Evolutionary conservation across 1,140 invertebrate genomes (phyloP).

Genomic region (Anastrepha ludens): DNA sequence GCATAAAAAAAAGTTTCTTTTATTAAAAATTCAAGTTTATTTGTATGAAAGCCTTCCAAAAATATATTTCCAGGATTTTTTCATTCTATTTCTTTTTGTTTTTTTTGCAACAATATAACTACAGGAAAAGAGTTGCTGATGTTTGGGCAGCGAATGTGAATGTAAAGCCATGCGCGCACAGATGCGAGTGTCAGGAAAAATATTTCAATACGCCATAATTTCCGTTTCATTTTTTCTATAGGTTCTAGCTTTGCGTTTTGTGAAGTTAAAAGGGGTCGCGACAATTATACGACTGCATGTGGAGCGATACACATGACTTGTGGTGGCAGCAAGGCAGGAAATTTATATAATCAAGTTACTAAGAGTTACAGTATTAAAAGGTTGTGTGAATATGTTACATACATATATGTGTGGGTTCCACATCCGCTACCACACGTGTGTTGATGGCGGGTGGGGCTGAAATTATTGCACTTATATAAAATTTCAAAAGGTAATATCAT

Average conservation of each 20-base stretch:
- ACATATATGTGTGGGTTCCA: not conserved
- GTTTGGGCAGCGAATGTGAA: no score
- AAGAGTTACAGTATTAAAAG: not conserved
- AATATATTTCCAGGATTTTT: no score
- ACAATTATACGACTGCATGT: slow-evolving; percentile 12
- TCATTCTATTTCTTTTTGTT: no score
- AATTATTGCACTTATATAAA: not conserved
- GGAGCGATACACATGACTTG: not conserved
- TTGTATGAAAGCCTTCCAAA: no score
- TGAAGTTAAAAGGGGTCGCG: not conserved
- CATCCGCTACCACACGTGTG: not conserved
- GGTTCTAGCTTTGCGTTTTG: not conserved
- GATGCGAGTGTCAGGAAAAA: not conserved
- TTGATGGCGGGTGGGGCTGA: not conserved
- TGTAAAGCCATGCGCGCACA: no score
- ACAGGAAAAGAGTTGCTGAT: no score
- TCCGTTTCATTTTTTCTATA: slow-evolving; percentile 15
- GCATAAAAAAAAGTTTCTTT: no score
- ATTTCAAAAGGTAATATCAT: not conserved
- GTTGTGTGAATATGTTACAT: not conserved
- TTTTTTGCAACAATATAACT: no score
- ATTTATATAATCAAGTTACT: slow-evolving; percentile 16
- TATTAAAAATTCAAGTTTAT: no score
- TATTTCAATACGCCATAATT: slow-evolving; percentile 32
- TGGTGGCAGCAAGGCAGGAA: not conserved